These are phyloP conservation scores for Sylvilagus bachmani DNA, from an alignment of 2,113 vertebrate species.

Conservation along the genomic window DNA sequence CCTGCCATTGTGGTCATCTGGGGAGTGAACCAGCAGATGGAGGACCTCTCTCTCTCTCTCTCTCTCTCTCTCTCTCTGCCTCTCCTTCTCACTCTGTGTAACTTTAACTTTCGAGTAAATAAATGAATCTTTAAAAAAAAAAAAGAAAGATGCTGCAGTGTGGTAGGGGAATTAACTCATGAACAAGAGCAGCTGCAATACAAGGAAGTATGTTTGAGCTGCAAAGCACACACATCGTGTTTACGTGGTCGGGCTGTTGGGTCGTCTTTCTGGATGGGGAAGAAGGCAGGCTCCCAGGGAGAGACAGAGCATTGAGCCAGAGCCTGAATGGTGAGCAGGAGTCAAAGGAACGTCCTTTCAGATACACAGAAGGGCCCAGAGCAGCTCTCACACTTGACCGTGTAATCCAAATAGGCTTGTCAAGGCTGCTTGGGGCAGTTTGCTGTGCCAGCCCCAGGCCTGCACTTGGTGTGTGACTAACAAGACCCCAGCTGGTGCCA, in stretches of 20 bases:
- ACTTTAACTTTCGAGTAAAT: too few species aligned
- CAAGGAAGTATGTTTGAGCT: not conserved
- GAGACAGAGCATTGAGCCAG: not conserved
- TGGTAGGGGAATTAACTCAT: not conserved
- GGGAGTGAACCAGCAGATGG: too few species aligned
- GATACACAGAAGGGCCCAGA: not conserved
- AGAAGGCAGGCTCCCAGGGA: not conserved
- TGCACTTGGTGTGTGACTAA: not conserved
- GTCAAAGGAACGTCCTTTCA: not conserved
- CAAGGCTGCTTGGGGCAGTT: not conserved
- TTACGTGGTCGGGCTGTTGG: not conserved
- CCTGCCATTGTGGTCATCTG: too few species aligned
- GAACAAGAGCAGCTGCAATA: not conserved
- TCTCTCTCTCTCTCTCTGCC: too few species aligned
- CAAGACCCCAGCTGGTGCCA: not conserved
- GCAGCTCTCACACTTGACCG: fast-evolving
- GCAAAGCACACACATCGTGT: too few species aligned
- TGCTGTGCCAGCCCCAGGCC: fast-evolving
- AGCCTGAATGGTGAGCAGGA: not conserved
- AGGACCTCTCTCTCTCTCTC: too few species aligned
- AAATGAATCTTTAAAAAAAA: too few species aligned
- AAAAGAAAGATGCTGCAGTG: too few species aligned
- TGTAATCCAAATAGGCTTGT: not conserved
- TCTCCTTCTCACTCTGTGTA: too few species aligned
- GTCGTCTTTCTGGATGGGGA: not conserved